Conservation (phyloP, 1,140 invertebrate genomes). For the Leptoteleia sp. region DNA sequence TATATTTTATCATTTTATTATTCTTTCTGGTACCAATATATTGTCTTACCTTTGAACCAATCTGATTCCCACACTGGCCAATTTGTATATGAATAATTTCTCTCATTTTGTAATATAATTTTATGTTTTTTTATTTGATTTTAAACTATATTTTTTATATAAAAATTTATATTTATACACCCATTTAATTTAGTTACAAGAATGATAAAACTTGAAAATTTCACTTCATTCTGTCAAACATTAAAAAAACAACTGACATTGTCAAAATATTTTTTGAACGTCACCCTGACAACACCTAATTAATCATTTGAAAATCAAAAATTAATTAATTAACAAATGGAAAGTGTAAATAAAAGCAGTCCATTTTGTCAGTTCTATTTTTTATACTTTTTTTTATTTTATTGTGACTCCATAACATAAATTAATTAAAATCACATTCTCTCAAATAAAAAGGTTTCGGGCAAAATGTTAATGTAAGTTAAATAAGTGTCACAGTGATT, state of each 20-base stretch:
- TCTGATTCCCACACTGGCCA: slow-evolving; percentile 96
- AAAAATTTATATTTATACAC: slow-evolving; percentile 13
- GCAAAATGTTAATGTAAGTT: slow-evolving; percentile 60
- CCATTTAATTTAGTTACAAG: slow-evolving; percentile 41
- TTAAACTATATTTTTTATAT: slow-evolving; percentile 15
- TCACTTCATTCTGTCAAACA: slow-evolving; percentile 27
- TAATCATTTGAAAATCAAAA: too few relatives aligned
- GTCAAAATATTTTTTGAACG: neutral
- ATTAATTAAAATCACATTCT: slow-evolving; percentile 64
- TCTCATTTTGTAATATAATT: slow-evolving; percentile 85
- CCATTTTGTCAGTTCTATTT: too few relatives aligned
- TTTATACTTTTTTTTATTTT: slow-evolving; percentile 46
- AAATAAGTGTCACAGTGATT: slow-evolving; percentile 63
- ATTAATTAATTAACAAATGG: neutral
- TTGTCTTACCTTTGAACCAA: slow-evolving; percentile 94
- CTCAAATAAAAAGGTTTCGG: slow-evolving; percentile 62
- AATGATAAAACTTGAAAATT: slow-evolving; percentile 29
- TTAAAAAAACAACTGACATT: slow-evolving; percentile 41
- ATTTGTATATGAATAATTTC: slow-evolving; percentile 96
- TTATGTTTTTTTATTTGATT: slow-evolving; percentile 41
- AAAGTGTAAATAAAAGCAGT: neutral
- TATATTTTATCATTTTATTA: too few relatives aligned
- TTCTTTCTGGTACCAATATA: too few relatives aligned
- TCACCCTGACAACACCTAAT: slow-evolving; percentile 11
- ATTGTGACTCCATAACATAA: slow-evolving; percentile 59